Conservation (phyloP, 2,888 invertebrate species). For the Plemyria rubiginata region DNA sequence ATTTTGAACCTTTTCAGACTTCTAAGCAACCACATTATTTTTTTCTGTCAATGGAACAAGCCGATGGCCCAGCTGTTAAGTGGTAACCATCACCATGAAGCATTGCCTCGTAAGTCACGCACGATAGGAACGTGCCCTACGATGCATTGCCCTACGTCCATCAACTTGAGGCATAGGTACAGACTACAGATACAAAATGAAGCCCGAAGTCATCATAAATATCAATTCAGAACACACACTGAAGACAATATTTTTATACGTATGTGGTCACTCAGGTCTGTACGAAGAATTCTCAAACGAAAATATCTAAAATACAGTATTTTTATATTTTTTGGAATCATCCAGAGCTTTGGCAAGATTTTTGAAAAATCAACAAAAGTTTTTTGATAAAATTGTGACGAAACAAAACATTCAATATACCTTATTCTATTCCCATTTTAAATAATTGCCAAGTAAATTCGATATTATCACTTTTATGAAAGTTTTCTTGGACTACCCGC, state of each 20-base stretch:
- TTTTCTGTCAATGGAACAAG: no score
- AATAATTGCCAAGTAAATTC: conserved; percentile 79
- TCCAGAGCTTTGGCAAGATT: conserved; percentile 69
- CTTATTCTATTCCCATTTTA: conserved; percentile 47
- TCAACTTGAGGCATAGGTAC: no score
- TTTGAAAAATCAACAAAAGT: conserved; percentile 36
- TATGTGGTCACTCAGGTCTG: not conserved
- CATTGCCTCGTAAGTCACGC: no score
- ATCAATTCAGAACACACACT: no score
- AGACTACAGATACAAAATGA: no score
- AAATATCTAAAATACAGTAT: not conserved
- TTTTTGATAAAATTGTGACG: conserved; percentile 51
- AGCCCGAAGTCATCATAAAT: no score
- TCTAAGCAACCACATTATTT: no score
- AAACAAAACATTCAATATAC: conserved; percentile 42
- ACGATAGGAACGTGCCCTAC: no score
- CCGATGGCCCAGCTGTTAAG: no score
- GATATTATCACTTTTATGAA: conserved; percentile 68
- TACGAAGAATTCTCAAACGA: not conserved
- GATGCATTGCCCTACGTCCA: no score
- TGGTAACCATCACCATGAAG: no score
- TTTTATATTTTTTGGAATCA: not conserved
- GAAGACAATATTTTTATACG: no score
- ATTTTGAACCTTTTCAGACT: not conserved
- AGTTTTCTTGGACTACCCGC: conserved; percentile 46